Evolutionary conservation across 2,113 vertebrate species (phyloP).

Genomic region (Cyprinodon variegatus): DNA sequence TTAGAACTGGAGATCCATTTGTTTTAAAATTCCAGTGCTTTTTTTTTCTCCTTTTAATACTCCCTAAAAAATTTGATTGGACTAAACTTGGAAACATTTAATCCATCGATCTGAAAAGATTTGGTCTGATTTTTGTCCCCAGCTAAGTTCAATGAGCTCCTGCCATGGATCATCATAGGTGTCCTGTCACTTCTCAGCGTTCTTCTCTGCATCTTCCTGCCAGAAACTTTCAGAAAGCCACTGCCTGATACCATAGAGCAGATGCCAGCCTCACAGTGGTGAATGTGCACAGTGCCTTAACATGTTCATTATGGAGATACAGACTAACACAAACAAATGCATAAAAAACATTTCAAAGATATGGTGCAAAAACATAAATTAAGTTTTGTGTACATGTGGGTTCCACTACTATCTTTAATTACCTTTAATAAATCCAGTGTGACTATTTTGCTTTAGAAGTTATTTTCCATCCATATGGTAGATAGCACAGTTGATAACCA

Average conservation of each 20-base stretch:
- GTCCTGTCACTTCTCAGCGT: conserved; percentile 42
- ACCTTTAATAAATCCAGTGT: too few species aligned
- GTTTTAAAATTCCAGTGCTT: not conserved
- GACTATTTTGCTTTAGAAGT: too few species aligned
- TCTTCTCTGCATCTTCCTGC: conserved; percentile 43
- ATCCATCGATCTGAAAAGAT: not conserved
- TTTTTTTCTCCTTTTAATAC: not conserved
- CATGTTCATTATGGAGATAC: not conserved
- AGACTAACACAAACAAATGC: not conserved
- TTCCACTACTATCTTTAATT: too few species aligned
- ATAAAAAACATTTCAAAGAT: not conserved
- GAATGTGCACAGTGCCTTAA: conserved; percentile 8
- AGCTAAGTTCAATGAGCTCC: conserved; percentile 33
- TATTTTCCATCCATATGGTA: too few species aligned
- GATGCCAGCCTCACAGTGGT: conserved; percentile 27
- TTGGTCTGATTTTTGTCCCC: conserved; percentile 8
- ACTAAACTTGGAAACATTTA: not conserved
- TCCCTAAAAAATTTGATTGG: not conserved
- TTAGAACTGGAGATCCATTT: too few species aligned
- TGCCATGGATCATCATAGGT: conserved; percentile 58
- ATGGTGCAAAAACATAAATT: not conserved
- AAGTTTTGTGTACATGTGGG: not conserved
- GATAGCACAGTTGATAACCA: too few species aligned
- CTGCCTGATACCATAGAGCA: conserved; percentile 60
- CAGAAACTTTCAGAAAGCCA: conserved; percentile 52